Percentiles rank a stretch among this genome's conserved stretches.
phyloP scores from a whole-genome alignment of 2,797 vertebrate genomes.

The Morelia viridis region DNA sequence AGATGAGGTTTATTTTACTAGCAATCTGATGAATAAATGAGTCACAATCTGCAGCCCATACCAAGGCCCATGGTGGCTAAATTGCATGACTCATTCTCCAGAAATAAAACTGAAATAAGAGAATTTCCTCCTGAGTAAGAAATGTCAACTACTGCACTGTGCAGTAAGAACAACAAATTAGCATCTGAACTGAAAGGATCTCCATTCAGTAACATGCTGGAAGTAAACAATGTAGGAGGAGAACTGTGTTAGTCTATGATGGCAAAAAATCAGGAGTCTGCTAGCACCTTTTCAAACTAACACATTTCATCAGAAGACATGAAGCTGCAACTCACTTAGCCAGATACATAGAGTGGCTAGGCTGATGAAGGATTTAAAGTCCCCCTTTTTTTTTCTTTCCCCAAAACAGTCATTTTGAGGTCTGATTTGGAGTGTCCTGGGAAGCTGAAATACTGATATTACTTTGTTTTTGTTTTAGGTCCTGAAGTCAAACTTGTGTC shows the following conservation, averaged over 20 bases:
- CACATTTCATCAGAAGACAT: background rate
- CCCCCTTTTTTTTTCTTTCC: too few species aligned
- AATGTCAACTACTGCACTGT: background rate
- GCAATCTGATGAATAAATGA: constrained; percentile 19
- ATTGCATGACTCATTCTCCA: background rate
- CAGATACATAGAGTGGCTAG: too few species aligned
- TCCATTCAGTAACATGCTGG: background rate
- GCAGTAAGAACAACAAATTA: background rate
- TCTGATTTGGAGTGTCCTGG: too few species aligned
- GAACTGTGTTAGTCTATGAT: background rate
- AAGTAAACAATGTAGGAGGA: background rate
- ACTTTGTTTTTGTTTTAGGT: too few species aligned
- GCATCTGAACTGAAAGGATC: background rate
- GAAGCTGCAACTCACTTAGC: background rate
- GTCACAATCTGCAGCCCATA: background rate
- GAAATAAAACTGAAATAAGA: background rate
- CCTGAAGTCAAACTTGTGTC: too few species aligned
- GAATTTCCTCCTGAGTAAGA: background rate
- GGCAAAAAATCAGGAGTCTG: background rate
- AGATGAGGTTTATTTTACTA: constrained; percentile 13
- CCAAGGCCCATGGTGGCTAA: background rate
- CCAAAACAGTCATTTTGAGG: too few species aligned
- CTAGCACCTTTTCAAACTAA: background rate
- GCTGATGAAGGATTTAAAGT: too few species aligned
- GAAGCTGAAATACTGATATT: too few species aligned